Conservation (phyloP, 2,113 vertebrate genomes). For the Falco punctatus region DNA sequence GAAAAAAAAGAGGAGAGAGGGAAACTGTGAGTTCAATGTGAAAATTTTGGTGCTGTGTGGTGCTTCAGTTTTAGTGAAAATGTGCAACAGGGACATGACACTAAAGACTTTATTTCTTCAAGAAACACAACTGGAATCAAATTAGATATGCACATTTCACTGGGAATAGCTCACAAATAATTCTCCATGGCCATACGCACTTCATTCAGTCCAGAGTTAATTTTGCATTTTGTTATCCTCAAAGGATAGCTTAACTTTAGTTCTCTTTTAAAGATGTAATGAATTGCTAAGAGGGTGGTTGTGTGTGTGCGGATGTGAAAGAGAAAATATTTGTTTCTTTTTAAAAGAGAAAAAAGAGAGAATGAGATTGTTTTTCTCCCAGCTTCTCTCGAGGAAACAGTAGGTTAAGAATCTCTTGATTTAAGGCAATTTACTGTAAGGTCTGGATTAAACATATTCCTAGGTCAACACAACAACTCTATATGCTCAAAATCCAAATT, state of each 20-base stretch:
- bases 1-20: background rate
- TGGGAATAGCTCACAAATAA: constrained; percentile 43
- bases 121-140: background rate
- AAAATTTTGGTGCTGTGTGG: background rate
- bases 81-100: background rate
- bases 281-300: background rate
- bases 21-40: background rate
- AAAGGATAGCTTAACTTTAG: constrained; percentile 45
- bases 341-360: background rate
- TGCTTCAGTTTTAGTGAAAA: background rate
- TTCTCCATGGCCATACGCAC: constrained; percentile 37
- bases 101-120: constrained; percentile 17
- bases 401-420: background rate
- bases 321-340: constrained; percentile 27
- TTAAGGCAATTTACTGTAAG: background rate
- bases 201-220: constrained; percentile 60
- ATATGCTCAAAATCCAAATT: background rate
- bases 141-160: constrained; percentile 26
- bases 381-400: background rate
- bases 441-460: background rate
- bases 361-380: background rate
- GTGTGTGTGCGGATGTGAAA: background rate
- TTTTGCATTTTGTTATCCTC: constrained; percentile 66
- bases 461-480: background rate
- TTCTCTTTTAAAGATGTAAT: constrained; percentile 43